These are phyloP conservation scores for Bradysia coprophila DNA, from an alignment of 1,140 invertebrate species.

Conservation along the genomic window DNA sequence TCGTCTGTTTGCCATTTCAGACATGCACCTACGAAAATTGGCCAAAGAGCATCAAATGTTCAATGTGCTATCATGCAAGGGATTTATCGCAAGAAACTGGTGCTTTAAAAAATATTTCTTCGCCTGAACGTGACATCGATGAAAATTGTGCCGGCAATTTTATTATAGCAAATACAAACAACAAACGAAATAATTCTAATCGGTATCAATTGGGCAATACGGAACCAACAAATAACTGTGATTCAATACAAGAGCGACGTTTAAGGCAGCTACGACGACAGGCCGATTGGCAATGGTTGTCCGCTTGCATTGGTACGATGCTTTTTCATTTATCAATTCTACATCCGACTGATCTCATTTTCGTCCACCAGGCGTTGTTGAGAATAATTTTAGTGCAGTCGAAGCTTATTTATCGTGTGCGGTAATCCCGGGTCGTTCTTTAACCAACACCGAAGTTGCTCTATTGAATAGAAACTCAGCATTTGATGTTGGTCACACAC, in stretches of 20 bases:
- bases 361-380: slow-evolving; percentile 62
- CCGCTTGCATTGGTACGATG: slow-evolving; percentile 57
- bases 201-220: slow-evolving; percentile 21
- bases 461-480: slow-evolving; percentile 77
- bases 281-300: slow-evolving; percentile 81
- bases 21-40: slow-evolving; percentile 92
- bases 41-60: slow-evolving; percentile 73
- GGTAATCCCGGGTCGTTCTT: slow-evolving; percentile 72
- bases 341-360: too few species aligned
- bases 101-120: background rate
- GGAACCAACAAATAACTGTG: slow-evolving; percentile 25
- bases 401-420: slow-evolving; percentile 74
- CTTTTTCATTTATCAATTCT: background rate
- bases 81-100: too few species aligned
- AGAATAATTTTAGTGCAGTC: slow-evolving; percentile 69
- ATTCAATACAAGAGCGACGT: slow-evolving; percentile 22
- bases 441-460: slow-evolving; percentile 70
- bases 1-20: too few species aligned
- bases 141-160: slow-evolving; percentile 7
- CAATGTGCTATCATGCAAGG: too few species aligned
- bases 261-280: slow-evolving; percentile 36
- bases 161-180: slow-evolving; percentile 7
- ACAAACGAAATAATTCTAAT: slow-evolving; percentile 14
- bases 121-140: slow-evolving; percentile 5
- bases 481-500: slow-evolving; percentile 83